These are phyloP conservation scores for Marronus borbonicus DNA, from an alignment of 2,888 invertebrate species.

Conservation along the genomic window DNA sequence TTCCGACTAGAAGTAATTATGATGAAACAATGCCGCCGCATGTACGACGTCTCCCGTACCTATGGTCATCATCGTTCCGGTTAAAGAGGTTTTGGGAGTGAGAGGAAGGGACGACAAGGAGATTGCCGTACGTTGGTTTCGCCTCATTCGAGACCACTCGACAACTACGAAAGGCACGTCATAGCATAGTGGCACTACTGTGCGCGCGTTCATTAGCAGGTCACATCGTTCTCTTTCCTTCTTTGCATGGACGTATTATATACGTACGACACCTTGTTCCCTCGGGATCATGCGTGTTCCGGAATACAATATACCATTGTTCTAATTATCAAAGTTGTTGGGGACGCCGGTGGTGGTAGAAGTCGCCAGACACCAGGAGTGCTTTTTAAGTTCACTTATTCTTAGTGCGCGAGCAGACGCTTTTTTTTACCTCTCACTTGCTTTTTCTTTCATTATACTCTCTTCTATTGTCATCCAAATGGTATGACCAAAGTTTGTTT, in stretches of 20 bases:
- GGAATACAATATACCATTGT: constrained; percentile 41
- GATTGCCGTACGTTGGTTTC: constrained; percentile 9
- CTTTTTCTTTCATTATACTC: constrained; percentile 18
- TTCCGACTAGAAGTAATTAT: constrained; percentile 19
- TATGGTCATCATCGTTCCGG: constrained; percentile 8
- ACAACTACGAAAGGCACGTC: constrained; percentile 37
- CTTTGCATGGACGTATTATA: constrained; percentile 9
- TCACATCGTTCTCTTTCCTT: not conserved
- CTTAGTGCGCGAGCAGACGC: not conserved
- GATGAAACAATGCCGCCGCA: constrained; percentile 20
- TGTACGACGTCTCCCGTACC: not conserved
- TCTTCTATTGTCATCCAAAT: constrained; percentile 19
- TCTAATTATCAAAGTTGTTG: constrained; percentile 40
- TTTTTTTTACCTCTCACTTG: constrained; percentile 5
- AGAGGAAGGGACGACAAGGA: not conserved
- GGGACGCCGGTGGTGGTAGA: constrained; percentile 21
- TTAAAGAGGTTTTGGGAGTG: not conserved
- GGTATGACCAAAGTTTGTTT: constrained; percentile 32
- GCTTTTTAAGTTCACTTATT: constrained; percentile 35
- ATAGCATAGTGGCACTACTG: constrained; percentile 13
- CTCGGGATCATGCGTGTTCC: constrained; percentile 38
- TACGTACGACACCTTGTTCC: constrained; percentile 30
- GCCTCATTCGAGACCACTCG: constrained; percentile 28
- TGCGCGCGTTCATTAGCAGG: constrained; percentile 43
- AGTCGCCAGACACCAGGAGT: constrained; percentile 35